Base-by-base conservation (phyloP, 2,797 vertebrate genomes). In the Parauchenoglanis ngamensis region DNA sequence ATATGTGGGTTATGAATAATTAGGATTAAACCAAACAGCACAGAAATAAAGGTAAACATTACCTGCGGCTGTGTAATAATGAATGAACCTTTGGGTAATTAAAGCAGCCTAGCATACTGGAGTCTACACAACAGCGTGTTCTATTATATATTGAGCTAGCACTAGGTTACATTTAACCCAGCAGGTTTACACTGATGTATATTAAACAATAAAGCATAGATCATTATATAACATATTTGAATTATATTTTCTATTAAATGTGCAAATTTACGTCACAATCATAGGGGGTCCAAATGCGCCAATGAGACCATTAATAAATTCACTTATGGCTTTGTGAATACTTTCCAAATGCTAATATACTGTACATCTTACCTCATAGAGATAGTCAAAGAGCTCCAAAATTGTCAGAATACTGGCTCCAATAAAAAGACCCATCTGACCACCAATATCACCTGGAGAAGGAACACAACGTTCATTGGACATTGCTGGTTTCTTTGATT, bases 401-500 rank as follows among this genome's bases (percentile, higher is more conserved):
- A 99, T 96, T 0, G 98, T 99, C 88, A 99, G 96, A 93, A 99
- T 97, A 84, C 98, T 99, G 93, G 98, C 98, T n/a, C 98, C 98
- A 0, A 99, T 99, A 93, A 99, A 99, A 84, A 99, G 95, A 40
- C 98, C 98, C 98, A 99, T 99, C 95, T 99, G 98, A 89, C 98
- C 98, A 25, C 98, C 98, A 0, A 99, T 99, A 93, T 99, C 98
- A 92, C 98, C 98, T 99, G 94, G 54, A 88, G 87, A 70, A 85
- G 25, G 17, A 52, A 7, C 52, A 83, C n/a, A 67, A n/a, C 12
- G 31, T 8, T 11, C 10, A 11, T 31, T 67, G 25, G 25, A 67
- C 40, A 49, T 19, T 28, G 13, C 7, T 82, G 13, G 1, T 46
- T 81, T 28, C 12, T 65, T 25, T n/a, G 7, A 46, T n/a, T 46